These are phyloP conservation scores for Heteropelma amictum DNA, from an alignment of 2,888 invertebrate genomes.

Conservation along the genomic window DNA sequence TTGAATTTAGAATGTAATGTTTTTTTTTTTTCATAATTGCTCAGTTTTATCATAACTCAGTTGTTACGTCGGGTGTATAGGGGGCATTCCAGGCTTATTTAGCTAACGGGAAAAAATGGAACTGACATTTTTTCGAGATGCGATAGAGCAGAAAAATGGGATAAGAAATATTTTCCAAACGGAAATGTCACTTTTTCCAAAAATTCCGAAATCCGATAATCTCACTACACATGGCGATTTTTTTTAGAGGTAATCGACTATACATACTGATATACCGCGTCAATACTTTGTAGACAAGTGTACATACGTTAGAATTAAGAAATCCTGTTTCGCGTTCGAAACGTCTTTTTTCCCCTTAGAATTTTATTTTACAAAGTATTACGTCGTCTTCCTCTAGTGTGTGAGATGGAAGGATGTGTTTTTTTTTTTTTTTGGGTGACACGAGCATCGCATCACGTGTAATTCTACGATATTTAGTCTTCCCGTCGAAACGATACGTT, in stretches of 20 bases:
- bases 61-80: conserved; percentile 10
- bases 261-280: not conserved
- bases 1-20: conserved; percentile 50
- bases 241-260: not conserved
- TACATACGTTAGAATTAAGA: conserved; percentile 35
- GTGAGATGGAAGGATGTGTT: conserved; percentile 10
- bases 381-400: conserved; percentile 40
- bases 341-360: not conserved
- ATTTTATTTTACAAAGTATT: conserved; percentile 42
- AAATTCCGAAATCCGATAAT: too few species aligned
- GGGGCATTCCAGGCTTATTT: not conserved
- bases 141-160: too few species aligned
- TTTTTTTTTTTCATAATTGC: conserved; percentile 34
- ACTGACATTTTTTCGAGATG: not conserved
- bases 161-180: not conserved
- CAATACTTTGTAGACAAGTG: conserved; percentile 24
- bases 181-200: too few species aligned
- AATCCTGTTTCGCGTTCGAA: not conserved
- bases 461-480: conserved; percentile 11
- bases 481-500: conserved; percentile 1
- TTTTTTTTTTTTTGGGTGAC: conserved; percentile 3
- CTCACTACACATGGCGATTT: too few species aligned
- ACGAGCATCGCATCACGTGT: not conserved
- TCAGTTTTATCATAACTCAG: conserved; percentile 35
- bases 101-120: not conserved